phyloP scores from a whole-genome alignment of 2,113 vertebrate genomes.

The mouse (Mus musculus) region GRCm39 chr5:146672001-146672500 shows the following conservation, averaged over 20 bases:
- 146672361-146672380: constrained; percentile 53
- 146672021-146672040: neutral
- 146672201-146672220: constrained; percentile 84
- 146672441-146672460: constrained; percentile 78
- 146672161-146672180: constrained; percentile 88
- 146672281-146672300: constrained; percentile 59
- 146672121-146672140: constrained; percentile 87
- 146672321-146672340: constrained; percentile 50
- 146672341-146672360: neutral
- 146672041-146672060: neutral
- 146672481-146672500: constrained; percentile 56
- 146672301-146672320: constrained; percentile 7
- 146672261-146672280: constrained; percentile 72
- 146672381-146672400: constrained; percentile 75
- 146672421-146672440: constrained; percentile 80
- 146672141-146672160: constrained; percentile 92
- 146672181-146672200: constrained; percentile 84
- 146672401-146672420: constrained; percentile 76
- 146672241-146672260: constrained; percentile 67
- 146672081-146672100: constrained; percentile 62
- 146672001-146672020: constrained; percentile 30
- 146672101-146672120: constrained; percentile 78
- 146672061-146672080: constrained; percentile 34
- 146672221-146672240: constrained; percentile 79
- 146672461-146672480: constrained; percentile 71